Evolutionary conservation across 2,797 vertebrate species (phyloP), one percentile per base, ranked within the genome.

Genomic region (Decapterus maruadsi): DNA sequence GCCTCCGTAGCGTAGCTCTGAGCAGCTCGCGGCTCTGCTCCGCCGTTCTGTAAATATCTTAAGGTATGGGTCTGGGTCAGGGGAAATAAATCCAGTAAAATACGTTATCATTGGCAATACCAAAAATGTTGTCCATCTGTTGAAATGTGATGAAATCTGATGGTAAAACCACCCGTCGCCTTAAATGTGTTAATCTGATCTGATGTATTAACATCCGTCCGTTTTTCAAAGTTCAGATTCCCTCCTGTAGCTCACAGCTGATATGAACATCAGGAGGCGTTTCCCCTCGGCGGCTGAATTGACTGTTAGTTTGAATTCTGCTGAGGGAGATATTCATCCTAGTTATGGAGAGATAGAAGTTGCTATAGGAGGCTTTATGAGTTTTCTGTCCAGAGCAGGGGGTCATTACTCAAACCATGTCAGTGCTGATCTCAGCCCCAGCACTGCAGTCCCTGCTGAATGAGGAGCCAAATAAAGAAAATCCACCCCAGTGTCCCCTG

Each of bases 341-440:
- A 46, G 72, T 75, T 86, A 84, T 50, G 72, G 75, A 63, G 56
- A 68, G 75, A 75, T 51, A 66, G 72, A 67, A 77, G 72, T 57
- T 56, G 57, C 75, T 57, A 43, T 58, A 66, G 80, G 71, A 74
- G 75, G 68, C 70, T 82, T 80, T 82, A 84, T 87, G 82, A 82
- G 74, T 75, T 84, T 82, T 72, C 68, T 71, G 72, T 78, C 80
- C 64, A 20, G 65, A 69, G 73, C 64, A 20, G 54, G 46, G 60
- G n/a, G 56, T 68, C 80, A 87, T 87, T 76, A 80, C 74, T 82
- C 71, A 80, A 61, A 65, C 38, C 55, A 38, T 46, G 71, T 75
- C 78, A 68, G 58, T 40, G 61, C 73, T 64, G 70, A 80, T 82
- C 80, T 77, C 50, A 63, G 66, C 69, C 60, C 61, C 59, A 12